Evolutionary conservation across 2,113 vertebrate species (phyloP).

Genomic region (Calidris pugnax): DNA sequence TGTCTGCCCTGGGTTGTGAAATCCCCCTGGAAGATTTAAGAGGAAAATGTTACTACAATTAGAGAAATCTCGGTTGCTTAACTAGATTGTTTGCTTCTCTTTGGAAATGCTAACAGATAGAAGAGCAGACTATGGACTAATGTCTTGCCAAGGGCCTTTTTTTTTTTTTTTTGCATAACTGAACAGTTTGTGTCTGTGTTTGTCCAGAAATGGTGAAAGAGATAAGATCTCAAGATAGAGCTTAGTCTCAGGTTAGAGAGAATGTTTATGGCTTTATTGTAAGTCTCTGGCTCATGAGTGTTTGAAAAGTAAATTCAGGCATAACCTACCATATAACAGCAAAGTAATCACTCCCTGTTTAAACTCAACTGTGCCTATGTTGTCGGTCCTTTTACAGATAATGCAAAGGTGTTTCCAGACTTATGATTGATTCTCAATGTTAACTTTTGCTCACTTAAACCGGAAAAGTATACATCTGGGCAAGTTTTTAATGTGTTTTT

Average conservation of each 20-base stretch:
- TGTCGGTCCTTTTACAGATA: background rate
- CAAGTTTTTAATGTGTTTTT: background rate
- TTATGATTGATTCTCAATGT: background rate
- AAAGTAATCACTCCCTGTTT: background rate
- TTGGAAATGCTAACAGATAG: conserved; percentile 4
- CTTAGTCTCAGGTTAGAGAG: background rate
- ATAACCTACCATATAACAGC: background rate
- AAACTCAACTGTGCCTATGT: background rate
- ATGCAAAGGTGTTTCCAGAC: background rate
- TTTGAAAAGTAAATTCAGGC: background rate
- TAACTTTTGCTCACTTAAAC: background rate
- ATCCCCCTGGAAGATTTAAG: background rate
- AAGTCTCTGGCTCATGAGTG: background rate
- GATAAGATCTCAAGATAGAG: background rate
- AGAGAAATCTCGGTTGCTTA: conserved; percentile 2
- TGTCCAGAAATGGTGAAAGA: background rate
- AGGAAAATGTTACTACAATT: background rate
- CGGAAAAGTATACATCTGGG: background rate
- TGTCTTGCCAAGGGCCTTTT: background rate
- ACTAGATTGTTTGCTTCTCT: conserved; percentile 3
- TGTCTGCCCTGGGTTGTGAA: background rate
- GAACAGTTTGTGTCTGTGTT: background rate
- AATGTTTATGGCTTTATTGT: background rate
- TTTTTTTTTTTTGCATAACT: background rate
- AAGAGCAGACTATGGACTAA: background rate